Percentiles rank a stretch among this genome's conserved stretches.
These are phyloP conservation scores for Speoplatyrhinus poulsoni DNA, from an alignment of 2,113 vertebrate genomes.

Conservation along the genomic window DNA sequence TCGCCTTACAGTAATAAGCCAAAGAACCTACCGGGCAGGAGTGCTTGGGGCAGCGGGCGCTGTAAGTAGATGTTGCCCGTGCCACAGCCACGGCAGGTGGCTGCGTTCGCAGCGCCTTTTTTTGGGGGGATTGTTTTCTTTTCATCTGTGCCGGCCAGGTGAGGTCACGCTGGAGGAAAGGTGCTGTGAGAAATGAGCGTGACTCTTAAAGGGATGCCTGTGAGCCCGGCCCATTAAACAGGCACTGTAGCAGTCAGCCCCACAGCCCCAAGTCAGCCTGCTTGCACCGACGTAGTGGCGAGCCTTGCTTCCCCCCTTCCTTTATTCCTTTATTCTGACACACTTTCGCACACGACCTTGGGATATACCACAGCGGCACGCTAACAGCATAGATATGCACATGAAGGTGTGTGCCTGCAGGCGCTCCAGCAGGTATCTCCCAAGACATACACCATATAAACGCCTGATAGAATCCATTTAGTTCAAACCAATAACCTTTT, in stretches of 20 bases:
- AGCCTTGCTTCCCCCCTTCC: slow-evolving; percentile 29
- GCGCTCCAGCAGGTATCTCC: neutral
- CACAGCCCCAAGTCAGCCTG: slow-evolving; percentile 46
- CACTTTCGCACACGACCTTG: slow-evolving; percentile 70
- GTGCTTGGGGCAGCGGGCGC: slow-evolving; percentile 9
- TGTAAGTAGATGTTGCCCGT: slow-evolving; percentile 16
- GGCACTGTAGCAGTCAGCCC: slow-evolving; percentile 53
- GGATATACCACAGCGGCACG: slow-evolving; percentile 40
- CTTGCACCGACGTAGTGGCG: slow-evolving; percentile 52
- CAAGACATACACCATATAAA: neutral
- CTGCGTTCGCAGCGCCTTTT: slow-evolving; percentile 50
- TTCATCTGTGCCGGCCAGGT: slow-evolving; percentile 44
- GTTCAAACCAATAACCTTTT: slow-evolving; percentile 32
- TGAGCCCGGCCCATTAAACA: slow-evolving; percentile 59
- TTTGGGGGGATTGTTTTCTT: slow-evolving; percentile 37
- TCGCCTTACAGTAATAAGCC: slow-evolving; percentile 17
- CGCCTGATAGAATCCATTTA: slow-evolving; percentile 36
- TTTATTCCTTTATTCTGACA: slow-evolving; percentile 51
- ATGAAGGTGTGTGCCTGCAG: neutral
- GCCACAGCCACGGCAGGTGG: slow-evolving; percentile 28
- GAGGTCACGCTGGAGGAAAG: slow-evolving; percentile 44
- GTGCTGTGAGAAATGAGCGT: slow-evolving; percentile 59
- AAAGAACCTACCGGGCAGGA: slow-evolving; percentile 13
- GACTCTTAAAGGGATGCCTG: slow-evolving; percentile 56
- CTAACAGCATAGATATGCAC: neutral